Base-by-base conservation (phyloP, 2,888 invertebrate species). In the Eupithecia exiguata region DNA sequence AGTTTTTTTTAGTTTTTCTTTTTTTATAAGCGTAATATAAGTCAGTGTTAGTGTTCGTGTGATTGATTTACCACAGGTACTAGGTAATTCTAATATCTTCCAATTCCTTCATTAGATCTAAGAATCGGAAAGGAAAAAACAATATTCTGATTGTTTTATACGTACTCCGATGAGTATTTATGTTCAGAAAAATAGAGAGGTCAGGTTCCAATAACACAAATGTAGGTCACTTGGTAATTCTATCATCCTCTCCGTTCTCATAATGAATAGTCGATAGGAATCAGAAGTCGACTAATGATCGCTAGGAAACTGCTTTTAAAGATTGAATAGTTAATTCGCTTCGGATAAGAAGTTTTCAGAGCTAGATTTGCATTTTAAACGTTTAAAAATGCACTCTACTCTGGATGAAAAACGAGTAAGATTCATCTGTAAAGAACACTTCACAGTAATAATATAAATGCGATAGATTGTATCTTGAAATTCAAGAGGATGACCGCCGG, bases 211-310 rank as follows among this genome's bases (percentile, higher is more conserved):
- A 36, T 63, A 35, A 12, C 63, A 65, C 9, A 65, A 65, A 65
- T 36, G 63, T 65, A 65, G 62, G 36, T 65, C 36, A 36, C n/a
- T 65, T 38, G 35, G 35, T 65, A 36, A 36, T 65, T 65, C 40
- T 38, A 38, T 21, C 38, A 69, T 49, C 16, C 66, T 69, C 71
- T 72, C 67, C 74, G 61, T 75, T 69, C 38, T n/a, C 40, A 76
- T 78, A 81, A 80, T 77, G 77, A 78, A 78, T 78, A 79, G 80
- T 79, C 80, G 78, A 78, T 78, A 78, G 74, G 78, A 80, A 80
- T 79, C 78, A 74, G 61, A 72, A 71, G 75, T 75, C 73, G 75
- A 78, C 76, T 79, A 79, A 78, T 77, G 78, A 78, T 77, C 80
- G 76, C 80, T 75, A 78, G 75, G 74, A 77, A 81, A 78, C 74